Base-by-base conservation (phyloP, 2,888 invertebrate species). In the Amorpha juglandis region DNA sequence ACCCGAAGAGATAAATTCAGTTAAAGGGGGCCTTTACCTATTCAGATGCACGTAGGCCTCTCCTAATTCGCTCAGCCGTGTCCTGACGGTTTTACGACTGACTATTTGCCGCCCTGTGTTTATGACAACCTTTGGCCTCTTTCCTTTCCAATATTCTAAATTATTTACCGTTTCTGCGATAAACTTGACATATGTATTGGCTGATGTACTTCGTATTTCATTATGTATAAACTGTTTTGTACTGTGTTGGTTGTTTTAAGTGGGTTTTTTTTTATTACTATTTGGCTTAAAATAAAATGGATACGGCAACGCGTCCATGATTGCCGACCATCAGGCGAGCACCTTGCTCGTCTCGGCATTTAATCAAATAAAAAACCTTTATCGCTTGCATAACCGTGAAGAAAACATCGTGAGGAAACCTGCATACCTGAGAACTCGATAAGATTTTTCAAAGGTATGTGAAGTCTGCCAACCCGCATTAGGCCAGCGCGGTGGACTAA, bases 131-230 rank as follows among this genome's bases (percentile, higher is more conserved):
- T 64, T 58, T 35, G 35, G 52, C 62, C 27, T 51, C 64, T 62
- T 62, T 50, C 51, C 58, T 58, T 67, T 67, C 51, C 64, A 62
- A 67, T 62, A 63, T 67, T 47, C 62, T 67, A 64, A 64, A 67
- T 67, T 62, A 67, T 67, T 62, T 51, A 67, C 42, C 51, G 42
- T 19, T 52, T 52, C 21, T 14, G 45, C 63, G 63, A 63, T 55
- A 21, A 62, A 51, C 52, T 52, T 19, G 27, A 3, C 21, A 1
- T 7, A 16, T n/a, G 8, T 19, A 38, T 38, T 12, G 19, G 19
- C 42, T 53, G 6, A 8, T 42, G 50, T 8, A 16, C 9, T 50
- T 19, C 9, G 50, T 50, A 19, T 7, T 58, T 11, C 14, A 58
- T 58, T 58, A 58, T 58, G 38, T 58, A 58, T 58, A 58, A 19